These are phyloP conservation scores for Neomonachus schauinslandi DNA, from an alignment of 2,113 vertebrate genomes.

Conservation along the genomic window DNA sequence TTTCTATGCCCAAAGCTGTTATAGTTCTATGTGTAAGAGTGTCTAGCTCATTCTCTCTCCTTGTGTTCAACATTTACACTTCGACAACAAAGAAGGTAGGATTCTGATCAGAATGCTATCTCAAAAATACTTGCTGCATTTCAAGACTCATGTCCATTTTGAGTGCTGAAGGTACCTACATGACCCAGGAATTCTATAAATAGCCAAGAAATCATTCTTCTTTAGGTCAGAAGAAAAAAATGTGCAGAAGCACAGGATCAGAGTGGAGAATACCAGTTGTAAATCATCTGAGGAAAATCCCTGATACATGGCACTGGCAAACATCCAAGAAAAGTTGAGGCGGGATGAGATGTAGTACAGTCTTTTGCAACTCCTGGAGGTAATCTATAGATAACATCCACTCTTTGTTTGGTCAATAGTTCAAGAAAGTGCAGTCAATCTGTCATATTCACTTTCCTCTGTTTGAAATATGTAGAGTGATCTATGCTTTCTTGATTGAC, in stretches of 20 bases:
- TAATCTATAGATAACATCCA: not conserved
- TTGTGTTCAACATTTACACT: not conserved
- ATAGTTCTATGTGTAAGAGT: not conserved
- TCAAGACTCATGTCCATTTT: not conserved
- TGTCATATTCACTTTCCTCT: not conserved
- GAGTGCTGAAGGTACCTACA: accelerated
- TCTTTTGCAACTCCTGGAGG: not conserved
- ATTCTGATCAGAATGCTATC: not conserved
- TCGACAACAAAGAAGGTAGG: not conserved
- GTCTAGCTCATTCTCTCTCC: not conserved
- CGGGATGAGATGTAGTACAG: not conserved
- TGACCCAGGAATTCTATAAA: not conserved
- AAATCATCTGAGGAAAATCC: not conserved
- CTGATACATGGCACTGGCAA: not conserved
- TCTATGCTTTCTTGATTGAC: not conserved
- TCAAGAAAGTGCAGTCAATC: not conserved
- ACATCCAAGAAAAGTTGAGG: not conserved
- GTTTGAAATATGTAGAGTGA: not conserved
- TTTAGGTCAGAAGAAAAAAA: not conserved
- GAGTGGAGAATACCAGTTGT: not conserved
- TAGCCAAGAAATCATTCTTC: not conserved
- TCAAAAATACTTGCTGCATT: not conserved
- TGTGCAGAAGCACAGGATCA: not conserved
- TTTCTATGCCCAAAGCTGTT: not conserved
- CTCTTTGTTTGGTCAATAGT: not conserved